Evolutionary conservation across 2,113 vertebrate species (phyloP).

Genomic region (Tachuris rubrigastra): DNA sequence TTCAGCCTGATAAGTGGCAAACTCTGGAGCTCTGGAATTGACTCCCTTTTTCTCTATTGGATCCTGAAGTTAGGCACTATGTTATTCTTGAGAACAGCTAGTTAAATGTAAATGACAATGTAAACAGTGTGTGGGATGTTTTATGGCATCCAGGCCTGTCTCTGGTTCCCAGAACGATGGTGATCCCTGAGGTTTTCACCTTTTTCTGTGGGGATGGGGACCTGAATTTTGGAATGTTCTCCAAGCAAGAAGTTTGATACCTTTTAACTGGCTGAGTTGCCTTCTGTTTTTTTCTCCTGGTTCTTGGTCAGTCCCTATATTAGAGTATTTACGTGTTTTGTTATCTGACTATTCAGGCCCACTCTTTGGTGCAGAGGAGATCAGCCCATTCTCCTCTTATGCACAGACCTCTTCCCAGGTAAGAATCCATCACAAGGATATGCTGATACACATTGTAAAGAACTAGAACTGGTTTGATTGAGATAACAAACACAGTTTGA

Average conservation of each 20-base stretch:
- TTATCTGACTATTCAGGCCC: not conserved
- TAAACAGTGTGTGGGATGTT: not conserved
- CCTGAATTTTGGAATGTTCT: not conserved
- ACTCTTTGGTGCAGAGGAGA: not conserved
- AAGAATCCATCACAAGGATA: not conserved
- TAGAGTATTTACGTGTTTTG: not conserved
- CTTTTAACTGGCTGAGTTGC: not conserved
- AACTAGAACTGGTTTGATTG: not conserved
- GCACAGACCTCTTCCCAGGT: not conserved
- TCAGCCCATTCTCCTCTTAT: not conserved
- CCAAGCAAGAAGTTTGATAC: not conserved
- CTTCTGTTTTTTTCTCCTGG: not conserved
- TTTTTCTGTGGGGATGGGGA: not conserved
- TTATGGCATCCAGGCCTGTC: not conserved
- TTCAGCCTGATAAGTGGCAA: not conserved
- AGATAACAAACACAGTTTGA: not conserved
- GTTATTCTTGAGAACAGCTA: not conserved
- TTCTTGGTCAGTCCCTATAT: not conserved
- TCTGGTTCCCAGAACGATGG: not conserved
- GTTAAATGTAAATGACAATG: not conserved
- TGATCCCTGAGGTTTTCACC: not conserved
- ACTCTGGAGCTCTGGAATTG: not conserved
- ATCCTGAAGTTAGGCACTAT: not conserved
- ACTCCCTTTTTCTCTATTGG: not conserved
- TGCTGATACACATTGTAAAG: not conserved